A percentile compares a stretch with the other conserved stretches of the same genome.
These are phyloP conservation scores for Xestoiulus laeticollis DNA, from an alignment of 2,888 invertebrate species.

Conservation along the genomic window DNA sequence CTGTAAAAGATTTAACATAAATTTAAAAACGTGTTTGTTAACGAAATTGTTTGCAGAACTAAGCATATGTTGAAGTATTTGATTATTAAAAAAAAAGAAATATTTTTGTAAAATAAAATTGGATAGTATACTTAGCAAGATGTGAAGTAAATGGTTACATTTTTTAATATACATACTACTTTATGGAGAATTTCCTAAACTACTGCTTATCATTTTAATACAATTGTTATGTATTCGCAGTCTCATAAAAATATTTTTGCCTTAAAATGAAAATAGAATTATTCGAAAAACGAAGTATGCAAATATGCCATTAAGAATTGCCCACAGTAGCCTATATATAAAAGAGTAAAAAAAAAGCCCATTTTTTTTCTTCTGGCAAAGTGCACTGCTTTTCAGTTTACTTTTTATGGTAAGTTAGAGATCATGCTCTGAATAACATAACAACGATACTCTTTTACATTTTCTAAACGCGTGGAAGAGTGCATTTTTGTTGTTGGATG, in stretches of 20 bases:
- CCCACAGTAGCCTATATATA: no score
- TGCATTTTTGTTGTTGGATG: not conserved
- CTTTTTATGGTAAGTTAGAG: conserved; percentile 1
- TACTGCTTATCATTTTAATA: not conserved
- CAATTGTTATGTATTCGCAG: not conserved
- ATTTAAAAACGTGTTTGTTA: no score
- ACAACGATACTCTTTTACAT: conserved; percentile 13
- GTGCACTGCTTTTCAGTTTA: not conserved
- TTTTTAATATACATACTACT: not conserved
- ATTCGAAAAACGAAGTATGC: not conserved
- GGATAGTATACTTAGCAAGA: no score
- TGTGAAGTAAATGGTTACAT: not conserved
- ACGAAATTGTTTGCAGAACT: no score
- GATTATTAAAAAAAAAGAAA: no score
- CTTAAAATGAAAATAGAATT: not conserved
- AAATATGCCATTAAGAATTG: not conserved
- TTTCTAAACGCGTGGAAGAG: conserved; percentile 3
- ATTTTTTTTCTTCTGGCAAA: not conserved
- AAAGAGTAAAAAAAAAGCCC: not conserved
- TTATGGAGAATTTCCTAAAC: not conserved
- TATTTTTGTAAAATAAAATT: no score
- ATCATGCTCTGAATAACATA: conserved; percentile 37
- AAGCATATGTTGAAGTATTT: no score
- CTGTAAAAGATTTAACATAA: no score
- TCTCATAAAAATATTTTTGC: not conserved